Evolutionary conservation across 2,888 invertebrate genomes (phyloP), one percentile per base, ranked within the genome.

Genomic region (Troides oblongomaculatus): DNA sequence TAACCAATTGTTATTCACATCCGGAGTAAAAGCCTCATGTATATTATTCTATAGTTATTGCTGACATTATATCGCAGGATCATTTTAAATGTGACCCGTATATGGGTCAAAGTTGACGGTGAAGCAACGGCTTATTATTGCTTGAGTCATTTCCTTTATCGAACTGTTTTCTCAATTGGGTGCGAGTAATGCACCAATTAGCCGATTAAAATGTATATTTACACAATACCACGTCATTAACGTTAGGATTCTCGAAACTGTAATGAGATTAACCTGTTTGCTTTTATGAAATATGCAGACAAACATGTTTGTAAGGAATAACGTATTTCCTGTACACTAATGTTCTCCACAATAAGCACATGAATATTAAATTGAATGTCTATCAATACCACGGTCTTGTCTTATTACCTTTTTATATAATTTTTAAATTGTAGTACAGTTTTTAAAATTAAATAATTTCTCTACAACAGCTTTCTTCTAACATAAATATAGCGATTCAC

Each of bases 131-230:
- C 53, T 60, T 64, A 68, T 68, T 68, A 68, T 36, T 50, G 21
- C n/a, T 59, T 63, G 68, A 63, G 6, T 68, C 63, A 69, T 64
- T 69, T 64, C 61, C 69, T 43, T 69, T 64, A 68, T 60, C 53
- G 61, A 56, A 39, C 36, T 64, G 64, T 69, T 64, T 61, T 60
- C 60, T 56, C 36, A 64, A 69, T 69, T 61, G 69, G 53, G 64
- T 43, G 64, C 61, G 43, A 69, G 64, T 30, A n/a, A 46, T 30
- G 43, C 23, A 36, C 30, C 46, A 46, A 46, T 46, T 46, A 17
- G 8, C 36, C 36, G 56, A 56, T 17, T 61, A 18, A 50, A 23
- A 10, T 6, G 18, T 36, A 39, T 69, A 69, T 61, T 69, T 39
- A 69, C 64, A 69, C 60, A 39, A 43, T 50, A 25, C 46, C 23